Evolutionary conservation across 2,888 invertebrate species (phyloP).

Genomic region (Cristatella mucedo): DNA sequence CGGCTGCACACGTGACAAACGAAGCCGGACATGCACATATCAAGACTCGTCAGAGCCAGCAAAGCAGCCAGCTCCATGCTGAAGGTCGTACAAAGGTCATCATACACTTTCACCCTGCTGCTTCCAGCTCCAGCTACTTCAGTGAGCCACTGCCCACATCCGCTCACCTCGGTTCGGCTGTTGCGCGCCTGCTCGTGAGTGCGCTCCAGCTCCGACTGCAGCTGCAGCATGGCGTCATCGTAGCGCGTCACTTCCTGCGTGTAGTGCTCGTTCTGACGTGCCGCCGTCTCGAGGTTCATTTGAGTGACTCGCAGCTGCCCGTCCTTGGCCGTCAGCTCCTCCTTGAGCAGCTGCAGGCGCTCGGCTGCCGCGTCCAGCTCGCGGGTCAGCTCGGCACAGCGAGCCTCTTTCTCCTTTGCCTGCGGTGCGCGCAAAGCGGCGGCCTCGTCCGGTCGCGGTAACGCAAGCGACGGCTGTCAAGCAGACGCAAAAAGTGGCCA

Average conservation of each 20-base stretch:
- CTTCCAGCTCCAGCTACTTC: not conserved
- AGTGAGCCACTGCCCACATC: too few species aligned
- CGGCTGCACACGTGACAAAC: too few species aligned
- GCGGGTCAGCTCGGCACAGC: constrained; percentile 18
- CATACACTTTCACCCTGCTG: too few species aligned
- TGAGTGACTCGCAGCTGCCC: constrained; percentile 30
- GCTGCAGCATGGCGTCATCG: not conserved
- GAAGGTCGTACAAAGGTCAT: too few species aligned
- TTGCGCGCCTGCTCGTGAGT: constrained; percentile 5
- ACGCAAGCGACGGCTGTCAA: not conserved
- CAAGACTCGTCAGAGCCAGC: too few species aligned
- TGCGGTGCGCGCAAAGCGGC: too few species aligned
- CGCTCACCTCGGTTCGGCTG: too few species aligned
- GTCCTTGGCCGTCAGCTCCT: constrained; percentile 30
- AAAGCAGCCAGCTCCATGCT: too few species aligned
- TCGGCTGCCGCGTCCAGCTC: constrained; percentile 24
- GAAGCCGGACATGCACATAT: too few species aligned
- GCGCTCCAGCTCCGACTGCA: not conserved
- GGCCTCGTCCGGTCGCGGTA: too few species aligned
- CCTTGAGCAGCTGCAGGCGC: constrained; percentile 22
- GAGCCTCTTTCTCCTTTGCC: constrained; percentile 22
- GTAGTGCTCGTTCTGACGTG: constrained; percentile 30
- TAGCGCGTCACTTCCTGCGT: constrained; percentile 31
- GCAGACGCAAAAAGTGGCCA: too few species aligned
- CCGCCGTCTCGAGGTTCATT: constrained; percentile 28